These are phyloP conservation scores for Andrena bicolor DNA, from an alignment of 2,888 invertebrate species.

Conservation along the genomic window DNA sequence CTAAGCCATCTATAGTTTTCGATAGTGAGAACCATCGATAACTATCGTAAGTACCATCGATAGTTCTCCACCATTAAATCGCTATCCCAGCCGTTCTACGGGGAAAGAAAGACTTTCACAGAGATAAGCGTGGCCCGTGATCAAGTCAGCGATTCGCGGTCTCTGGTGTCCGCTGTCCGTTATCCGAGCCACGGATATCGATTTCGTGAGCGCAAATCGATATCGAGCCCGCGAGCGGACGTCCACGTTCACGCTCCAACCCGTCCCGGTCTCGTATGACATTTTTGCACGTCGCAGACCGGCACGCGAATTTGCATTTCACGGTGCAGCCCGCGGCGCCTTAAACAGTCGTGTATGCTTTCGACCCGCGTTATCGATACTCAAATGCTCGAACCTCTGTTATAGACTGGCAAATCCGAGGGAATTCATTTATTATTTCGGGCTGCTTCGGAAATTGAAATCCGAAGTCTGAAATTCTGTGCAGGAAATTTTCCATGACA, in stretches of 20 bases:
- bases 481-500: too few species aligned
- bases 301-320: constrained; percentile 62
- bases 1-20: too few species aligned
- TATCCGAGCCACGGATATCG: constrained; percentile 70
- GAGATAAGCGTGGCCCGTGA: constrained; percentile 48
- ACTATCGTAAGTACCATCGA: too few species aligned
- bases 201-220: constrained; percentile 74
- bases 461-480: too few species aligned
- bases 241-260: constrained; percentile 40
- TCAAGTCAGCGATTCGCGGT: constrained; percentile 48
- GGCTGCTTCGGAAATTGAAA: too few species aligned
- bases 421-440: too few species aligned
- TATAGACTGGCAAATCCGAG: too few species aligned
- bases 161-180: constrained; percentile 58
- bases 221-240: constrained; percentile 58
- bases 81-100: neutral
- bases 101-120: constrained; percentile 66
- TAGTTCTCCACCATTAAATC: too few species aligned
- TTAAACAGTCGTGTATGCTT: constrained; percentile 11
- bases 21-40: too few species aligned
- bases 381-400: neutral
- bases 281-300: constrained; percentile 68
- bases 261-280: constrained; percentile 26
- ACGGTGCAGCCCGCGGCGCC: constrained; percentile 38
- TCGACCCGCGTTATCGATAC: constrained; percentile 16